Base-by-base conservation (phyloP, 2,888 invertebrate species). In the Cephus spinipes region DNA sequence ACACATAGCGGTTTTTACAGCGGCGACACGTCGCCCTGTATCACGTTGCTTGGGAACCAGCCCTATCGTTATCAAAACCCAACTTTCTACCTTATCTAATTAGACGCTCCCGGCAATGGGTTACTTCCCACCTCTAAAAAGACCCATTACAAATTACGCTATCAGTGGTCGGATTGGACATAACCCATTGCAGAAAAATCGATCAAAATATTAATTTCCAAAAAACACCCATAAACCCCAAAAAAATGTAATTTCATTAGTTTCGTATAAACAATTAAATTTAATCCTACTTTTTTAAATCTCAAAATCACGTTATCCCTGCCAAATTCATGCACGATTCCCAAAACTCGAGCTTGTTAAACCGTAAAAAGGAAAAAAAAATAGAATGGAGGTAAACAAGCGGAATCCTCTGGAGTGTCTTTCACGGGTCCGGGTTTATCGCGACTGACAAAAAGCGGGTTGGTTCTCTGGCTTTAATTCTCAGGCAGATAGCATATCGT, bases 401-500 rank as follows among this genome's bases (percentile, higher is more conserved):
- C 55, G 55, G 23, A 55, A 55, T 55, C 55, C 55, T 55, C 55
- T 9, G 23, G 55, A 55, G 55, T 55, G 55, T 23, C 55, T 55
- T 55, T 55, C 55, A 55, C 23, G 9, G 55, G 9, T 9, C 55
- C 55, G 55, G 23, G 55, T 55, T 55, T 55, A 55, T 55, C 55
- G 23, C 55, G 55, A 2, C 55, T 55, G 55, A 55, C 55, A 55
- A 23, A 55, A 55, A 55, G 55, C 55, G 23, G 55, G 55, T 23
- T 55, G 9, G 23, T 23, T 55, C 55, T 55, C 55, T 55, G 55
- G 55, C 55, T 55, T 55, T 55, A 55, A 55, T 55, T 55, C 23
- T 55, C 55, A 9, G 55, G 23, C 55, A 71, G 71, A 71, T 71
- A 71, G 68, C 76, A 77, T 77, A 79, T 77, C 80, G 79, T 80